These are phyloP conservation scores for Nicator chloris DNA, from an alignment of 2,113 vertebrate species.

Conservation along the genomic window DNA sequence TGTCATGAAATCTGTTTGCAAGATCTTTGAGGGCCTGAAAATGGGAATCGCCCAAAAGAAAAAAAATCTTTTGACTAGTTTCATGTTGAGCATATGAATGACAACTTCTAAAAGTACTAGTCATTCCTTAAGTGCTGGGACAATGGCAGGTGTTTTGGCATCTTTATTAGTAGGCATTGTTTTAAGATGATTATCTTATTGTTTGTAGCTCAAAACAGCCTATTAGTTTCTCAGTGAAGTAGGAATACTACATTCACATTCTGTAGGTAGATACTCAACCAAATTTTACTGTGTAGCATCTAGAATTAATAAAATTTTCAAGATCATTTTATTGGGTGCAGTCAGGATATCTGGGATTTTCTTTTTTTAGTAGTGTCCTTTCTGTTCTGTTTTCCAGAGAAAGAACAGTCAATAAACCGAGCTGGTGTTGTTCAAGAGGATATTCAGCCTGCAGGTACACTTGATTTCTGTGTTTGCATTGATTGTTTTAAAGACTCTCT, in stretches of 20 bases:
- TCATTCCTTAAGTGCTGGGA: background rate
- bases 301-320: background rate
- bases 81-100: background rate
- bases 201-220: background rate
- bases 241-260: background rate
- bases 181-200: background rate
- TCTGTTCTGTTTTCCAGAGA: conserved; percentile 69
- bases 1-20: background rate
- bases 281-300: background rate
- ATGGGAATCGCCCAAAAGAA: background rate
- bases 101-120: background rate
- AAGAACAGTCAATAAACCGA: conserved; percentile 73
- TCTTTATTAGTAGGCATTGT: background rate
- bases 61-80: background rate
- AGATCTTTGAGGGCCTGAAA: background rate
- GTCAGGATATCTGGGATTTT: background rate
- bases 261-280: background rate
- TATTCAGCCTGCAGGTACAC: conserved; percentile 78
- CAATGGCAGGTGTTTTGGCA: background rate
- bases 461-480: background rate
- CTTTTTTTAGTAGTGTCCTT: background rate
- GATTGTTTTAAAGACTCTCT: background rate
- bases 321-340: background rate
- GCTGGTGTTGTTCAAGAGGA: conserved; percentile 75
- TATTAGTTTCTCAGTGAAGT: background rate